Conservation (phyloP, 2,888 invertebrate genomes). For the Conomelus anceps region DNA sequence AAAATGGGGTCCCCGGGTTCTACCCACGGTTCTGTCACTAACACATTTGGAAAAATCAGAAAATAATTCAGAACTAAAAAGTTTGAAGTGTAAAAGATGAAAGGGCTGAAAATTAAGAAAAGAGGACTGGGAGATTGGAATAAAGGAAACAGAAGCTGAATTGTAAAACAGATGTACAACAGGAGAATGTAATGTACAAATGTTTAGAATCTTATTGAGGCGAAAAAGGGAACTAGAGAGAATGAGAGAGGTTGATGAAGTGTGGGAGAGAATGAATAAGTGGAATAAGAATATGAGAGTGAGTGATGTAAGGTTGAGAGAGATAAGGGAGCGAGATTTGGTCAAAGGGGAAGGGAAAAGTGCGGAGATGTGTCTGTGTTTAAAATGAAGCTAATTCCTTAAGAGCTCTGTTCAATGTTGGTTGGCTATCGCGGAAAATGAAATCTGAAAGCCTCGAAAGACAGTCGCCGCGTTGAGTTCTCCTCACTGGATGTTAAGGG, state of each 20-base stretch:
- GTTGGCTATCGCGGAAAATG: conserved; percentile 6
- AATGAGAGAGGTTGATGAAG: background rate
- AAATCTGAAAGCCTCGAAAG: background rate
- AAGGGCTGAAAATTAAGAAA: no score
- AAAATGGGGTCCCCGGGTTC: no score
- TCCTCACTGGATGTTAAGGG: no score
- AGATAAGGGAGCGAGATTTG: background rate
- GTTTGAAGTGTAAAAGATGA: no score
- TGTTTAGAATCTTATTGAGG: no score
- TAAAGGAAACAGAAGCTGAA: no score
- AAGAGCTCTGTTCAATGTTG: background rate
- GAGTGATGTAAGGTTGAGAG: background rate
- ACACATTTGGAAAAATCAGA: no score
- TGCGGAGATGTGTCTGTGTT: background rate
- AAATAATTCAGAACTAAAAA: no score
- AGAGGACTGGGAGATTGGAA: no score
- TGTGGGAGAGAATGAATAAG: background rate
- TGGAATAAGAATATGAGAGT: background rate
- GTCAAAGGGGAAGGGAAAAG: background rate
- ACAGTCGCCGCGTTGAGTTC: background rate
- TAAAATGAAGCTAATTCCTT: conserved; percentile 14
- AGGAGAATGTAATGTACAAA: no score
- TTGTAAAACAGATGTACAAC: no score
- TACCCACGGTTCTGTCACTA: no score
- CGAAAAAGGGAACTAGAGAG: background rate